phyloP scores from a whole-genome alignment of 2,888 invertebrate genomes.

The Electrophaes corylata region DNA sequence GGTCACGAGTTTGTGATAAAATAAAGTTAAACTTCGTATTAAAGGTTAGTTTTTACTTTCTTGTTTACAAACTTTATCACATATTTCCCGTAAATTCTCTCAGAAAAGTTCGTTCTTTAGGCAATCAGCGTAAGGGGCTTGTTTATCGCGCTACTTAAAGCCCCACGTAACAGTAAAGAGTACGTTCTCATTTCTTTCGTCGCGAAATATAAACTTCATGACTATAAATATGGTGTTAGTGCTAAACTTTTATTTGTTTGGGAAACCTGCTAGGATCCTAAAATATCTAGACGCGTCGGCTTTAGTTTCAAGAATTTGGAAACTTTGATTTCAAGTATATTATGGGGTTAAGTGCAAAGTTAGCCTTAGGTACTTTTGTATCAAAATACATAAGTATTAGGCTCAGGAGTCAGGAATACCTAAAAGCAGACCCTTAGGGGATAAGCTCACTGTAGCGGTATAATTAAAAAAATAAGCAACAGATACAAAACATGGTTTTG shows the following conservation, averaged over 20 bases:
- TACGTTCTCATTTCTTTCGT: constrained; percentile 8
- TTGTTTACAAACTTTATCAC: not conserved
- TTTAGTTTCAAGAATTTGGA: not conserved
- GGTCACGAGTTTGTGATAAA: not conserved
- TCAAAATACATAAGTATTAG: too few relatives aligned
- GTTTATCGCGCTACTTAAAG: constrained; percentile 10
- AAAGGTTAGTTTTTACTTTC: not conserved
- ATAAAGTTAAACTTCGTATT: not conserved
- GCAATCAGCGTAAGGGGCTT: constrained; percentile 17
- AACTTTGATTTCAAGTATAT: not conserved
- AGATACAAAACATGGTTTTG: too few relatives aligned
- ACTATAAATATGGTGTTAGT: constrained; percentile 18
- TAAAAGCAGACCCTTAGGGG: too few relatives aligned
- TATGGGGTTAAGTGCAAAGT: not conserved
- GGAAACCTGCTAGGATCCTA: not conserved
- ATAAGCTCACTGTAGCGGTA: too few relatives aligned
- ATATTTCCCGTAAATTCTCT: not conserved
- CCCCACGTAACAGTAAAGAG: constrained; percentile 11
- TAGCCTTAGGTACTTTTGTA: too few relatives aligned
- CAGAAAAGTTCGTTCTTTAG: not conserved
- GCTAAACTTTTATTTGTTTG: constrained; percentile 19
- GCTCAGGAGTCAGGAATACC: too few relatives aligned
- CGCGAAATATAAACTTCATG: constrained; percentile 16
- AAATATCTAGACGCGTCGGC: not conserved
- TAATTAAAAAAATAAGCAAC: too few relatives aligned